Evolutionary conservation across 2,113 vertebrate genomes (phyloP).

Genomic region (Xyrauchen texanus): DNA sequence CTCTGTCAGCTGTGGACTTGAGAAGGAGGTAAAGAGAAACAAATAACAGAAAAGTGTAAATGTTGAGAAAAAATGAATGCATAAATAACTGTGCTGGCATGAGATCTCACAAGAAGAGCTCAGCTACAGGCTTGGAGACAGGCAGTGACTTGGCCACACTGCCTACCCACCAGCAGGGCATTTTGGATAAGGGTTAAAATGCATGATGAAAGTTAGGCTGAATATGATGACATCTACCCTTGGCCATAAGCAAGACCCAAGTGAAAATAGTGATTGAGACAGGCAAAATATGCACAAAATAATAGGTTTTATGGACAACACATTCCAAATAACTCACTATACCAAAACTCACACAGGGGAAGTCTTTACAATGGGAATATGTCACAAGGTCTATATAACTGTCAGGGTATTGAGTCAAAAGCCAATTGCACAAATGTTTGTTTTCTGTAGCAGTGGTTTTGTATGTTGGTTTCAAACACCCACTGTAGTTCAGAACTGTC

Average conservation of each 20-base stretch:
- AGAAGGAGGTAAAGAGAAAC: constrained; percentile 1
- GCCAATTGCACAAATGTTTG: no score
- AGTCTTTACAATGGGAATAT: no score
- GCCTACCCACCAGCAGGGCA: constrained; percentile 35
- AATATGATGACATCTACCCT: constrained; percentile 40
- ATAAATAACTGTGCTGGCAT: not conserved
- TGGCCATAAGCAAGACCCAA: constrained; percentile 20
- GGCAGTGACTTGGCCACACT: constrained; percentile 30
- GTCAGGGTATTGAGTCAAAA: no score
- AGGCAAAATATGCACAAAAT: not conserved
- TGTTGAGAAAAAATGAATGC: not conserved
- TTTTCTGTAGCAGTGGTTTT: no score
- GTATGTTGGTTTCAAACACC: no score
- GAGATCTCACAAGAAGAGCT: not conserved
- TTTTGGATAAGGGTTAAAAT: constrained; percentile 41
- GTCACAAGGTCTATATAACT: no score
- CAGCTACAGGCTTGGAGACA: constrained; percentile 22
- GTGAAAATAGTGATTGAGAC: constrained; percentile 9
- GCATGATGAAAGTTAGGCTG: constrained; percentile 37
- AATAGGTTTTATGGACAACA: no score
- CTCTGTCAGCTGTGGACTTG: constrained; percentile 17
- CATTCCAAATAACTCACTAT: no score
- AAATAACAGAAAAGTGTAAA: constrained; percentile 2
- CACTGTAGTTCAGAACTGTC: no score
- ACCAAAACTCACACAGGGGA: no score